These are phyloP conservation scores for Heloderma charlesbogerti DNA, from an alignment of 2,113 vertebrate genomes.

Conservation along the genomic window DNA sequence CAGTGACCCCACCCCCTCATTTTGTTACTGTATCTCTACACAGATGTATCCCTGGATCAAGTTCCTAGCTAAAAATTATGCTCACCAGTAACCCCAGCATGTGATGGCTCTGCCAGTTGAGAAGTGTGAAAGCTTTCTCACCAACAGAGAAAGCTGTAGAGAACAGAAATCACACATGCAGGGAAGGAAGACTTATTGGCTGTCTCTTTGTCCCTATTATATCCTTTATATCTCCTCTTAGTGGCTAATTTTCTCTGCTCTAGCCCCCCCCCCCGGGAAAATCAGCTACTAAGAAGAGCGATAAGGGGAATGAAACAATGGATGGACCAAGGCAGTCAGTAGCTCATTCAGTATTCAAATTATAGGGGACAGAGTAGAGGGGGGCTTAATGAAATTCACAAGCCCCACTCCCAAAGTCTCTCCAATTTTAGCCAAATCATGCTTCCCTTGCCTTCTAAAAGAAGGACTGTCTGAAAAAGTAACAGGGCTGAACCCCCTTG, in stretches of 20 bases:
- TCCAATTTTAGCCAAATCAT: background rate
- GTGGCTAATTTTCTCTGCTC: background rate
- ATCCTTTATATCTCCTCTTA: background rate
- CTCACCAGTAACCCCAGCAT: background rate
- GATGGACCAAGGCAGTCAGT: background rate
- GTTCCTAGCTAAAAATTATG: background rate
- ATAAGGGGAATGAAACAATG: background rate
- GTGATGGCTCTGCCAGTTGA: background rate
- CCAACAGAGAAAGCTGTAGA: background rate
- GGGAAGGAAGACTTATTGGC: background rate
- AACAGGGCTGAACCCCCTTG: background rate
- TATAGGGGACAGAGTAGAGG: background rate
- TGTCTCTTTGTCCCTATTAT: background rate
- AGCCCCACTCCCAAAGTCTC: background rate
- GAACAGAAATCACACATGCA: background rate
- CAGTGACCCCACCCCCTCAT: background rate
- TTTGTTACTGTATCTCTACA: background rate
- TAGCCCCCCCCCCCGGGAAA: background rate
- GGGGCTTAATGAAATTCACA: background rate
- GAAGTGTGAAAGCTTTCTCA: background rate
- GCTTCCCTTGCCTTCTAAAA: background rate
- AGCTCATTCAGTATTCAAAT: background rate
- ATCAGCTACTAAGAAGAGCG: background rate
- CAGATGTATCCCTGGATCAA: background rate
- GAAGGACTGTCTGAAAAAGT: background rate